Conservation (phyloP, 2,113 vertebrate genomes). For the Zosterops pallidus region DNA sequence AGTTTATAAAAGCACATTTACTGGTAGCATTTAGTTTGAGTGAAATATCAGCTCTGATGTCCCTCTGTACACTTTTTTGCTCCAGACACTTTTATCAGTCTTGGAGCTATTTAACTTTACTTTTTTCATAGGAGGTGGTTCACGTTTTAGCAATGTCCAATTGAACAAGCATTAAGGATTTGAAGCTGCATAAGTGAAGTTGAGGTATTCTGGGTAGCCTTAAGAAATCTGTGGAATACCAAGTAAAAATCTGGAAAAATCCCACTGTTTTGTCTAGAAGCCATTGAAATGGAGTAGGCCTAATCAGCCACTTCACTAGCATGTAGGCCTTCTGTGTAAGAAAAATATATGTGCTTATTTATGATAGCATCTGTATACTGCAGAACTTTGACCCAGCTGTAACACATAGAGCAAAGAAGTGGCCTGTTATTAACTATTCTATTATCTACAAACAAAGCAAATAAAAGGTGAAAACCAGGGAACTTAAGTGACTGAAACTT, state of each 20-base stretch:
- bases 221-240: neutral
- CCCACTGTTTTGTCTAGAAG: neutral
- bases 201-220: neutral
- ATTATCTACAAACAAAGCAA: neutral
- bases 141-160: neutral
- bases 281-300: neutral
- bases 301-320: neutral
- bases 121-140: neutral
- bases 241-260: neutral
- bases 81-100: neutral
- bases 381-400: neutral
- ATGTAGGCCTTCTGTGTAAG: neutral
- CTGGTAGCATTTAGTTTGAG: constrained; percentile 29
- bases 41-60: constrained; percentile 25
- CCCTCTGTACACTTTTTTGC: neutral
- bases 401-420: neutral
- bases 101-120: neutral
- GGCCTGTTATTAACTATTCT: neutral
- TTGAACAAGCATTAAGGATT: neutral
- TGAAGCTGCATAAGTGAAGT: neutral
- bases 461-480: neutral
- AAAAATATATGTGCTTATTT: neutral
- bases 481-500: neutral
- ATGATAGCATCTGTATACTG: neutral
- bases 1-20: constrained; percentile 51